Conservation (phyloP, 2,113 vertebrate genomes). For the Mormyrus lacerda region DNA sequence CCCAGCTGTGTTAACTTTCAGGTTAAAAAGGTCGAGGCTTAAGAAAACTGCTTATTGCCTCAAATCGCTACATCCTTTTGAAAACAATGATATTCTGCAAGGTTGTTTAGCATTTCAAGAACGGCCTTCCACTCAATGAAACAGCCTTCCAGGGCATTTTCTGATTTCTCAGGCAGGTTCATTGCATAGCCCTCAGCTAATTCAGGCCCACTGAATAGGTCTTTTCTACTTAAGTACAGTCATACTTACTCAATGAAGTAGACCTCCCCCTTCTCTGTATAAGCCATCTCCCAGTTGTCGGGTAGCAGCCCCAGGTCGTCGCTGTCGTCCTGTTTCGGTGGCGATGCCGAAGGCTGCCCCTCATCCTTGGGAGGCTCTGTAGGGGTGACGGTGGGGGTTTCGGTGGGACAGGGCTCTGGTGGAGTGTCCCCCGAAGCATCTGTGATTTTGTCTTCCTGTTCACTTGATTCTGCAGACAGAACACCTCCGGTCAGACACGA, state of each 20-base stretch:
- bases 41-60: background rate
- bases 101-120: background rate
- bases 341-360: constrained; percentile 71
- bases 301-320: constrained; percentile 84
- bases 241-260: constrained; percentile 96
- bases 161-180: background rate
- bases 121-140: background rate
- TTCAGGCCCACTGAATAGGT: background rate
- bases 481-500: background rate
- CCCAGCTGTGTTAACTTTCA: background rate
- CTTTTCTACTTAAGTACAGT: background rate
- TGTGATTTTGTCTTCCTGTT: constrained; percentile 93
- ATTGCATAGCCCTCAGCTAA: background rate
- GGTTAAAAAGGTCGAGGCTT: background rate
- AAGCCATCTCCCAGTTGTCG: constrained; percentile 99
- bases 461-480: constrained; percentile 79
- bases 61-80: background rate
- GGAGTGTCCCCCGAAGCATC: constrained; percentile 80
- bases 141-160: background rate
- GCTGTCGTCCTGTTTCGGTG: constrained; percentile 72
- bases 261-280: constrained; percentile 97
- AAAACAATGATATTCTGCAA: background rate
- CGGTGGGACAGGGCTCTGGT: constrained; percentile 65
- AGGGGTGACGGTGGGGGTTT: constrained; percentile 69
- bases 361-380: constrained; percentile 75